phyloP scores from a whole-genome alignment of 2,113 vertebrate genomes.

The Gobiocypris rarus region DNA sequence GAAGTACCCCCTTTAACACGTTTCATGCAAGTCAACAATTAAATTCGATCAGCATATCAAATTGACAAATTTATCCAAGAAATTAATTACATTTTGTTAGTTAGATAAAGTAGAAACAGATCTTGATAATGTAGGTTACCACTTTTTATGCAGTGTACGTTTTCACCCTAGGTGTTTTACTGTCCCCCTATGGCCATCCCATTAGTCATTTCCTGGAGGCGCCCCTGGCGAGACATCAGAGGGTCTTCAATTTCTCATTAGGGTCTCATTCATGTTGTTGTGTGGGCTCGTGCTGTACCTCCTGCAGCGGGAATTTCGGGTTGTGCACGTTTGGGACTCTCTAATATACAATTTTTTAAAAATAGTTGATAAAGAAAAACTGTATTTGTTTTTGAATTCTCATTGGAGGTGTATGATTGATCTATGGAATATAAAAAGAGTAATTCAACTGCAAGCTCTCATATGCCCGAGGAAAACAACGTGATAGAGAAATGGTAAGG shows the following conservation, averaged over 20 bases:
- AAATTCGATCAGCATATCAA: too few relatives aligned
- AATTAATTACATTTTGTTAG: too few relatives aligned
- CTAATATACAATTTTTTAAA: not conserved
- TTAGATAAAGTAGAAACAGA: too few relatives aligned
- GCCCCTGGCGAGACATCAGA: not conserved
- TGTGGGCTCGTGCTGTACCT: not conserved
- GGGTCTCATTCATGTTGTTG: not conserved
- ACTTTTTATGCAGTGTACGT: too few relatives aligned
- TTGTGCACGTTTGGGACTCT: not conserved
- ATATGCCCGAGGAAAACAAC: not conserved
- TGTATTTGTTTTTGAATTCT: not conserved
- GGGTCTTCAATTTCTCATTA: not conserved
- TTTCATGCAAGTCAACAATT: too few relatives aligned
- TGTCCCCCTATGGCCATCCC: too few relatives aligned
- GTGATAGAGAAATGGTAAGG: slow-evolving; percentile 9
- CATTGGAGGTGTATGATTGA: not conserved
- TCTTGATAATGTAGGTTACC: too few relatives aligned
- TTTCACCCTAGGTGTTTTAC: too few relatives aligned
- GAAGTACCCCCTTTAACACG: too few relatives aligned
- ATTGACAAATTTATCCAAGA: too few relatives aligned
- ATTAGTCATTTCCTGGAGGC: too few relatives aligned
- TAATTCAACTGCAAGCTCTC: not conserved
- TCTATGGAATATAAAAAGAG: not conserved
- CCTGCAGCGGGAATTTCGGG: not conserved
- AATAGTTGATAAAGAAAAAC: not conserved